Evolutionary conservation across 2,888 invertebrate genomes (phyloP), one percentile per base, ranked within the genome.

Genomic region (Hololepta plana): DNA sequence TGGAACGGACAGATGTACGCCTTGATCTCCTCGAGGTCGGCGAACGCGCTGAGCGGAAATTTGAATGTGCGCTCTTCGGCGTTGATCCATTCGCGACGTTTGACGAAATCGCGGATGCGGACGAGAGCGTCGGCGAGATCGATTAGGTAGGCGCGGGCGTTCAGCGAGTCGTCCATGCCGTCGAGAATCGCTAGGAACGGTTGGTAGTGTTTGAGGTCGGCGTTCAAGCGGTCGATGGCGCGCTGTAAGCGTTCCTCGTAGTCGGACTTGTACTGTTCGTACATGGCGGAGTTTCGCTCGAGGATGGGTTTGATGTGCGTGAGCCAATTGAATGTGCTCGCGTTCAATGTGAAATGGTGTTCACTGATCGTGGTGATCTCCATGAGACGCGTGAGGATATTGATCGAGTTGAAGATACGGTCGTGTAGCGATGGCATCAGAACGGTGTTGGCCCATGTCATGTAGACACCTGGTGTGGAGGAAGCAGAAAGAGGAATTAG

Each of bases 401-500:
- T 38, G 8, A 42, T 50, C 35, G 72, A 69, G 15, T 58, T 54
- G 26, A 64, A 53, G 32, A 84, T 76, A 38, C 70, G 64, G 38
- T 69, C 67, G 27, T 67, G 68, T 23, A 81, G 55, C 28, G 59
- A 56, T 32, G 67, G 62, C 42, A 84, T 64, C 31, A 73, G 61
- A 20, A 62, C 62, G 9, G 73, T 71, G 38, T 75, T 71, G 1
- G 77, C 79, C 25, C 67, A 57, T 37, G 77, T 59, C 54, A 84
- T 76, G 45, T 75, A 80, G 24, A 72, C 60, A 17, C 17, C 8
- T 17, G 6, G 8, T n/a, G 24, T n/a, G n/a, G n/a, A n/a, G n/a
- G n/a, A n/a, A n/a, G n/a, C n/a, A n/a, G n/a, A n/a, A n/a, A n/a
- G n/a, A n/a, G n/a, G n/a, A n/a, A n/a, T n/a, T n/a, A n/a, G n/a